Percentiles rank a stretch among this genome's conserved stretches.
Evolutionary conservation across 1,140 invertebrate species (phyloP).

Genomic region (Drosophila obscura): DNA sequence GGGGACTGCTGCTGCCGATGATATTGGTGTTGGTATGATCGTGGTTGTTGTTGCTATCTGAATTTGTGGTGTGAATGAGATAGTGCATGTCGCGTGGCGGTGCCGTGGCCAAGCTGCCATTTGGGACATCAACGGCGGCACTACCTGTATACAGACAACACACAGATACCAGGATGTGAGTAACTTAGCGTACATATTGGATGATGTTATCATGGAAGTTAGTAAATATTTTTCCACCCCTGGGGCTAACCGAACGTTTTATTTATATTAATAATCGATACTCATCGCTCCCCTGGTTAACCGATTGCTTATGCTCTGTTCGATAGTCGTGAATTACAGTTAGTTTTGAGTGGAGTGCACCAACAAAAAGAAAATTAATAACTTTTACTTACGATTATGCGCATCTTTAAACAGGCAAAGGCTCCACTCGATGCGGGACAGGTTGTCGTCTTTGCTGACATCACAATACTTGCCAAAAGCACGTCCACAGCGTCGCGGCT

Average conservation of each 20-base stretch:
- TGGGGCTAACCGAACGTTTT: too few relatives aligned
- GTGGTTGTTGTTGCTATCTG: constrained; percentile 48
- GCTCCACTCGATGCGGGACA: constrained; percentile 92
- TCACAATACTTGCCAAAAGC: constrained; percentile 95
- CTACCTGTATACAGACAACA: constrained; percentile 58
- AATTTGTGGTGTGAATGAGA: constrained; percentile 37
- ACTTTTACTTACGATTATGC: constrained; percentile 84
- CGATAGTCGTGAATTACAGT: too few relatives aligned
- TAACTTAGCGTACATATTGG: not conserved
- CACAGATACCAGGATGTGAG: constrained; percentile 17
- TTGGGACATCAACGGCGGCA: constrained; percentile 46
- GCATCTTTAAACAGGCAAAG: constrained; percentile 90
- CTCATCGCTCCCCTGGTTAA: too few relatives aligned
- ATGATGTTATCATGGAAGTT: not conserved
- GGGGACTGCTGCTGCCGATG: constrained; percentile 30
- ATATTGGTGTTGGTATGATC: constrained; percentile 73
- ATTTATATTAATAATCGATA: too few relatives aligned
- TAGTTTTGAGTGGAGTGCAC: too few relatives aligned
- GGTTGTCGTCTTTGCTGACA: constrained; percentile 89
- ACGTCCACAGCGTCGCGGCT: constrained; percentile 93
- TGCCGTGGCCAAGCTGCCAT: constrained; percentile 52
- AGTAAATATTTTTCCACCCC: not conserved
- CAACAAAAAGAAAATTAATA: not conserved
- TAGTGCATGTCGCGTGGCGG: constrained; percentile 58
- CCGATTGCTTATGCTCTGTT: too few relatives aligned